These are phyloP conservation scores for Branchinecta lynchi DNA, from an alignment of 1,140 invertebrate genomes.

Conservation along the genomic window DNA sequence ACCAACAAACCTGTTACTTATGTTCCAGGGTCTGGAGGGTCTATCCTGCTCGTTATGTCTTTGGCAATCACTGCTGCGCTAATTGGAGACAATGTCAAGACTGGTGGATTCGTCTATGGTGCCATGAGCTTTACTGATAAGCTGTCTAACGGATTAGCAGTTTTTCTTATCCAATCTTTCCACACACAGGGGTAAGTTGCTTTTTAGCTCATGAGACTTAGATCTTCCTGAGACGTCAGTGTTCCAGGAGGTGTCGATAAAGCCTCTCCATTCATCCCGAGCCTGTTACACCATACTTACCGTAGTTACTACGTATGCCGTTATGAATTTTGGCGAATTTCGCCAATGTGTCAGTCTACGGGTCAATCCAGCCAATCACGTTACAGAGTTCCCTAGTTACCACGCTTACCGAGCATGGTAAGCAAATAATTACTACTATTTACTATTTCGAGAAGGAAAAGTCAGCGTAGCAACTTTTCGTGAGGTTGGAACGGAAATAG, in stretches of 20 bases:
- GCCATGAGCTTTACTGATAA: slow-evolving; percentile 92
- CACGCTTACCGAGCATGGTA: too few relatives aligned
- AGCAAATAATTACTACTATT: too few relatives aligned
- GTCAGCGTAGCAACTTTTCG: too few relatives aligned
- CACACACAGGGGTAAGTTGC: slow-evolving; percentile 30
- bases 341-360: too few relatives aligned
- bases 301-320: too few relatives aligned
- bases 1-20: slow-evolving; percentile 17
- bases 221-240: slow-evolving; percentile 35
- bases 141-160: slow-evolving; percentile 66
- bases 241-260: neutral
- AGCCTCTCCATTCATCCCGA: too few relatives aligned
- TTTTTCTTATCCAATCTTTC: slow-evolving; percentile 58
- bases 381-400: too few relatives aligned
- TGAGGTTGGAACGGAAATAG: too few relatives aligned
- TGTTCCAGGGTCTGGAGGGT: slow-evolving; percentile 53
- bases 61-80: slow-evolving; percentile 75
- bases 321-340: too few relatives aligned
- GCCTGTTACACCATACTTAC: too few relatives aligned
- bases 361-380: too few relatives aligned
- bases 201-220: slow-evolving; percentile 10
- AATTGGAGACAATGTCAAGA: slow-evolving; percentile 67
- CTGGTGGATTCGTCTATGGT: slow-evolving; percentile 89
- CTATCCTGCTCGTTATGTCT: slow-evolving; percentile 74
- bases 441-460: too few relatives aligned